These are phyloP conservation scores for Ctena decussata DNA, from an alignment of 2,888 invertebrate species.

Conservation along the genomic window DNA sequence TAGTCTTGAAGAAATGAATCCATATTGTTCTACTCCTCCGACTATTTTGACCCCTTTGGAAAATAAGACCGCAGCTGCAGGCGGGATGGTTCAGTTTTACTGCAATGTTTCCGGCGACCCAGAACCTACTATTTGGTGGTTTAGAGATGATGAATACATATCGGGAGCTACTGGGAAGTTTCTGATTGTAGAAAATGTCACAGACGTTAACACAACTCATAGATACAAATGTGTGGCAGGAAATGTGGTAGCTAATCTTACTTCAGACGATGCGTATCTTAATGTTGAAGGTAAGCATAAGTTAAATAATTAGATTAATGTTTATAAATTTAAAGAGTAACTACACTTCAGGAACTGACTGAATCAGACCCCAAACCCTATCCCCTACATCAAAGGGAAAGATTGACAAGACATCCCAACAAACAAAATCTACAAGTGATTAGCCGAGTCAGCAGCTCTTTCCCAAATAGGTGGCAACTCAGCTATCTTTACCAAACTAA, in stretches of 20 bases:
- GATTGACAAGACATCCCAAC: no score
- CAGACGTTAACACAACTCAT: neutral
- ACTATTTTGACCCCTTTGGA: neutral
- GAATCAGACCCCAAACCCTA: no score
- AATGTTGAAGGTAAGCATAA: neutral
- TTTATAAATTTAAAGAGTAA: no score
- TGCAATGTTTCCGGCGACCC: constrained; percentile 42
- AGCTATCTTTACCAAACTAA: no score
- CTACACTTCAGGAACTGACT: no score
- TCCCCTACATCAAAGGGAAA: no score
- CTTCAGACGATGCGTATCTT: constrained; percentile 25
- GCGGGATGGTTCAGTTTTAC: neutral
- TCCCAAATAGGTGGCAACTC: no score
- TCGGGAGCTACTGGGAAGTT: neutral
- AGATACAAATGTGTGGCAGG: constrained; percentile 43
- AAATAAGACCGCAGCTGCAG: constrained; percentile 23
- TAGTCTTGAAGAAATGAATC: no score
- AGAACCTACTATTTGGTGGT: constrained; percentile 33
- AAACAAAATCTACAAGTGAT: no score
- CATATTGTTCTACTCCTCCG: constrained; percentile 48
- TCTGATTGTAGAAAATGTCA: constrained; percentile 9
- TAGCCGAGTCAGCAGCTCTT: no score
- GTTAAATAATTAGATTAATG: no score
- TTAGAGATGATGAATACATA: constrained; percentile 21
- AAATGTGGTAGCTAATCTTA: constrained; percentile 48